Conservation (phyloP, 2,888 invertebrate genomes). For the Catocala fraxini region DNA sequence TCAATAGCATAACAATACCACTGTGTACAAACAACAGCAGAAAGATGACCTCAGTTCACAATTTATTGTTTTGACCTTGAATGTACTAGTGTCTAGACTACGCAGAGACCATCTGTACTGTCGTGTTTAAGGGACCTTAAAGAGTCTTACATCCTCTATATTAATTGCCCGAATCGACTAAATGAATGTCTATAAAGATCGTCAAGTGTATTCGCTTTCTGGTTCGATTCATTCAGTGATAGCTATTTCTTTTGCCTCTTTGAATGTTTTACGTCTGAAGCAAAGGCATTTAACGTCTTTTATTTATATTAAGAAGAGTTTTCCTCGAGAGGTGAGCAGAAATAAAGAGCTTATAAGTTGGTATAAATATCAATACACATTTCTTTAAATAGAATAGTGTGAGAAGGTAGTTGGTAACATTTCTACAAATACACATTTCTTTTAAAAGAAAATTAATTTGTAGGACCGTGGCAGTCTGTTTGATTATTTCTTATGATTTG, state of each 20-base stretch:
- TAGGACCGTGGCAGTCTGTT: too few relatives aligned
- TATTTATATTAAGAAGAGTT: background rate
- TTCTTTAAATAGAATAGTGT: too few relatives aligned
- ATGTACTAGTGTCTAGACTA: background rate
- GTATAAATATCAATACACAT: too few relatives aligned
- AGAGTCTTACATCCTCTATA: background rate
- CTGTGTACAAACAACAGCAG: too few relatives aligned
- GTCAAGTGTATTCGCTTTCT: background rate
- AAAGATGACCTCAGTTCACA: too few relatives aligned
- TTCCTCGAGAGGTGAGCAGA: too few relatives aligned
- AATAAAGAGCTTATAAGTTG: too few relatives aligned
- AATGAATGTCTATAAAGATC: background rate
- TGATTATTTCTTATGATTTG: too few relatives aligned
- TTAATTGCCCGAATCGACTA: constrained; percentile 1
- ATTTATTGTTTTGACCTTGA: background rate
- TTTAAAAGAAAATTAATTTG: too few relatives aligned
- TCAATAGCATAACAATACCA: too few relatives aligned
- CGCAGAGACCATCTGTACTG: background rate
- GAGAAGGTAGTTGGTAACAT: too few relatives aligned
- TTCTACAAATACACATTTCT: too few relatives aligned
- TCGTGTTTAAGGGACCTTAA: background rate
- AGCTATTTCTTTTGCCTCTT: constrained; percentile 3
- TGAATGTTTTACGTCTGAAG: background rate
- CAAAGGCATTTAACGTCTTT: background rate
- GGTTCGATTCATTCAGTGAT: background rate